Evolutionary conservation across 2,888 invertebrate genomes (phyloP), one percentile per base, ranked within the genome.

Genomic region (Anodontia alba): DNA sequence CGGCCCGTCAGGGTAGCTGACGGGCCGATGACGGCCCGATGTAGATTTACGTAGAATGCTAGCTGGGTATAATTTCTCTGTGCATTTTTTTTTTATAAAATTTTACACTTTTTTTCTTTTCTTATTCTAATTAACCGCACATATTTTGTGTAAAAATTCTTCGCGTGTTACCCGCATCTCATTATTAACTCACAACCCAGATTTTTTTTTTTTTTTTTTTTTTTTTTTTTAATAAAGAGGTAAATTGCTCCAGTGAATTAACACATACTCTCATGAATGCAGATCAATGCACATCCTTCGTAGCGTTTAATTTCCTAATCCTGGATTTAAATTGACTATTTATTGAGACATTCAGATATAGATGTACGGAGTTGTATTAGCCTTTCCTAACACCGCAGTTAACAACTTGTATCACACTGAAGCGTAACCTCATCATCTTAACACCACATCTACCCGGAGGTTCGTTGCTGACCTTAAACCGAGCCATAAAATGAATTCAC

Each of bases 281-380:
- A 10, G 3, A 57, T 57, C 7, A 57, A 57, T 57, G 57, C 57
- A 57, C 26, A 10, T 29, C 62, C 33, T 8, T 33, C 33, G 62
- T 62, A 33, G 62, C 62, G 62, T 33, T 62, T 29, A 62, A 62
- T 62, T 62, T 31, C 17, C 17, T 62, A 62, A 62, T 62, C 62
- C 62, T 20, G 31, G 29, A 33, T 62, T 54, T 62, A 62, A 62
- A 62, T 62, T 17, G 62, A 20, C 12, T 26, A 33, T 62, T 33
- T 62, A 62, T 62, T 62, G 33, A 62, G 62, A 33, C 23, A 10
- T 62, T 46, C 46, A 15, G 17, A 46, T 46, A 46, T 46, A 46
- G 46, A 46, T 46, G 46, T 46, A 38, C 5, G 15, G 23, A 3
- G 26, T 3, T 20, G 54, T 54, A 26, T 54, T 54, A 23, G 54